A percentile compares a stretch with the other conserved stretches of the same genome.
phyloP scores from a whole-genome alignment of 2,797 vertebrate genomes.

The Takifugu rubripes region DNA sequence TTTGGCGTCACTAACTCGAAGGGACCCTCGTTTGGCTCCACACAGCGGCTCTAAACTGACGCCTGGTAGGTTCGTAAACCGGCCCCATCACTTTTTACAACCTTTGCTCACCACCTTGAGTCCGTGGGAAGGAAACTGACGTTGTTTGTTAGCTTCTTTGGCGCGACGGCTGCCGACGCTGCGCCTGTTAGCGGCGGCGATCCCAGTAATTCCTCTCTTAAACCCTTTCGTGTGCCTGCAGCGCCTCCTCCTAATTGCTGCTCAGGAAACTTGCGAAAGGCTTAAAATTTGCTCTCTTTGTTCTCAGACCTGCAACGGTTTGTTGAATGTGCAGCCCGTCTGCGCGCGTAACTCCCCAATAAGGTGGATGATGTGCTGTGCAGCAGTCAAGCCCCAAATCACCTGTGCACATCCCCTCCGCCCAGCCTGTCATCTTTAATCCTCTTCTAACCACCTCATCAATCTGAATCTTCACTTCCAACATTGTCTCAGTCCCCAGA shows the following conservation, averaged over 20 bases:
- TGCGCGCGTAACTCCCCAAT: neutral
- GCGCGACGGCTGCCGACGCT: neutral
- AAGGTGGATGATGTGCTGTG: too few species aligned
- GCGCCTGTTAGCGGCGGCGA: too few species aligned
- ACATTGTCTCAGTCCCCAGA: too few species aligned
- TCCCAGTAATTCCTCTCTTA: neutral
- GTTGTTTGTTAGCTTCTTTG: neutral
- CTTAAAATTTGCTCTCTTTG: neutral
- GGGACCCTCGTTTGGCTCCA: neutral
- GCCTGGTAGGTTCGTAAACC: slow-evolving; percentile 11
- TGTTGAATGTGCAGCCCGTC: neutral
- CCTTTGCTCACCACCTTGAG: neutral
- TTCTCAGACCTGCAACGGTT: neutral
- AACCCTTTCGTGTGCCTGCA: neutral
- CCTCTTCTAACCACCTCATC: too few species aligned
- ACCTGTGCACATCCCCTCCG: too few species aligned
- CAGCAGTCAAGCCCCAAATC: too few species aligned
- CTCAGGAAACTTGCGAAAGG: too few species aligned
- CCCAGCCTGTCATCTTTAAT: too few species aligned
- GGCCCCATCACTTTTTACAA: slow-evolving; percentile 1
- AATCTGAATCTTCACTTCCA: too few species aligned
- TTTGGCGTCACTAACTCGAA: neutral
- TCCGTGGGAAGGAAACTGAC: neutral
- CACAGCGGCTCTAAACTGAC: slow-evolving; percentile 9
- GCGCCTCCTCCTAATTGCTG: too few species aligned